A percentile compares a stretch with the other conserved stretches of the same genome.
phyloP scores from a whole-genome alignment of 2,113 vertebrate genomes.

The Falco punctatus region DNA sequence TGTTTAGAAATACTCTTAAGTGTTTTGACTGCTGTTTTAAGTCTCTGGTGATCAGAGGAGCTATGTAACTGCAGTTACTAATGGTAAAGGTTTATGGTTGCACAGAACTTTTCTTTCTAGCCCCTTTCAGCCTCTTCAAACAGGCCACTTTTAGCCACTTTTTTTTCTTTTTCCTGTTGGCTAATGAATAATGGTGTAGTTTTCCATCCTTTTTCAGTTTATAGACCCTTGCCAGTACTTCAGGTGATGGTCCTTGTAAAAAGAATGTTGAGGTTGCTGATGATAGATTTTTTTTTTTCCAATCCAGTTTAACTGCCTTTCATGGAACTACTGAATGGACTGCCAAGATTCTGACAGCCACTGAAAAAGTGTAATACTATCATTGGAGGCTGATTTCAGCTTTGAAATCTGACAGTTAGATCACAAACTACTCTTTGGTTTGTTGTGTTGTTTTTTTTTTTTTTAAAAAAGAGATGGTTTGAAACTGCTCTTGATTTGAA shows the following conservation, averaged over 20 bases:
- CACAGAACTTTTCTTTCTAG: neutral
- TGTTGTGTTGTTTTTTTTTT: too few relatives aligned
- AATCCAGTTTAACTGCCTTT: neutral
- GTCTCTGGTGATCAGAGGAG: neutral
- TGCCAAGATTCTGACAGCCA: neutral
- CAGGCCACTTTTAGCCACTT: neutral
- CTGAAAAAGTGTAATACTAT: neutral
- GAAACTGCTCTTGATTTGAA: neutral
- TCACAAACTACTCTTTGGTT: neutral
- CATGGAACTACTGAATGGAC: neutral
- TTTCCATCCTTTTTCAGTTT: neutral
- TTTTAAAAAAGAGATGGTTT: neutral
- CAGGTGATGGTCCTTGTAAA: neutral
- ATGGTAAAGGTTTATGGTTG: neutral
- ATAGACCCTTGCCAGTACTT: neutral
- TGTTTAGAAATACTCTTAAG: neutral
- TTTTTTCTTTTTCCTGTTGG: neutral
- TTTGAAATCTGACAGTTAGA: neutral
- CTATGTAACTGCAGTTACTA: neutral
- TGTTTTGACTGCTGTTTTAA: neutral
- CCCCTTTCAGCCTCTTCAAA: neutral
- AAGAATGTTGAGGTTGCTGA: neutral
- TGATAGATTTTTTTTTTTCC: neutral
- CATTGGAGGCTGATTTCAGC: neutral
- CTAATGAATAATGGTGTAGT: neutral